Evolutionary conservation across 2,888 invertebrate genomes (phyloP).

Genomic region (Magallana nippona): DNA sequence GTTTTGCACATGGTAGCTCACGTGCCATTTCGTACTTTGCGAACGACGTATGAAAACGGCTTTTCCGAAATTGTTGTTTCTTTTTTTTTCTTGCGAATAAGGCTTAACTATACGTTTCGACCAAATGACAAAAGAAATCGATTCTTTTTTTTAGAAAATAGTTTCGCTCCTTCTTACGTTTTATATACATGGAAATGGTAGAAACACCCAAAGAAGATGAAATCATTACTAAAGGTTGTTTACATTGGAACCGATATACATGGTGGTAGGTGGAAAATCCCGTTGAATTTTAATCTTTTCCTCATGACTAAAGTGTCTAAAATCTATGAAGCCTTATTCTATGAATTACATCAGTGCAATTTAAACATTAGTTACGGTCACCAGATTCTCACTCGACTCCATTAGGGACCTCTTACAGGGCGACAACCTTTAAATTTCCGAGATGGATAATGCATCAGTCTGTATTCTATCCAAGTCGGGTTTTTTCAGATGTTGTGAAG

Average conservation of each 20-base stretch:
- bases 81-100: too few species aligned
- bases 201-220: neutral
- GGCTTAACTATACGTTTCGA: too few species aligned
- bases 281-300: neutral
- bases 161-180: too few species aligned
- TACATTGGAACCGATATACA: too few species aligned
- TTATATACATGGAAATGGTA: too few species aligned
- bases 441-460: slow-evolving; percentile 31
- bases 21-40: too few species aligned
- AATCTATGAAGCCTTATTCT: neutral
- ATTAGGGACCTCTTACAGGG: slow-evolving; percentile 34
- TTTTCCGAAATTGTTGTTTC: too few species aligned
- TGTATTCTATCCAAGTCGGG: slow-evolving; percentile 2
- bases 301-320: neutral
- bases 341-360: slow-evolving; percentile 23
- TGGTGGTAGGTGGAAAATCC: neutral
- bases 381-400: slow-evolving; percentile 5
- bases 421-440: slow-evolving; percentile 37
- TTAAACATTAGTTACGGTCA: slow-evolving; percentile 37
- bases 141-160: too few species aligned
- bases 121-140: too few species aligned
- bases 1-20: too few species aligned
- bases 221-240: neutral
- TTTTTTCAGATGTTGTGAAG: slow-evolving; percentile 37
- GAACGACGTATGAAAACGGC: too few species aligned